phyloP scores from a whole-genome alignment of 2,113 vertebrate species.

The Erythrocercus mccallii region DNA sequence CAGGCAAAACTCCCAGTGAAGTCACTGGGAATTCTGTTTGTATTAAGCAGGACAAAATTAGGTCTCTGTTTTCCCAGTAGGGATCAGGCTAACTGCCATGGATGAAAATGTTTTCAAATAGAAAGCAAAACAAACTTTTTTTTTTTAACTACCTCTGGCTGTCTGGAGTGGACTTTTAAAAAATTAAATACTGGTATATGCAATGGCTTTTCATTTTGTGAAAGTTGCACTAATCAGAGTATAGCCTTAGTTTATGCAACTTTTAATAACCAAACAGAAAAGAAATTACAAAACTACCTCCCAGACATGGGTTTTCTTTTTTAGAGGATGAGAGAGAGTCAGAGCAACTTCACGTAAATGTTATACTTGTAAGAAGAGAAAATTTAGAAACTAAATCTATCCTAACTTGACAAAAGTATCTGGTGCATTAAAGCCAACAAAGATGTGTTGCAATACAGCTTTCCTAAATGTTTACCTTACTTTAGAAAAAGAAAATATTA shows the following conservation, averaged over 20 bases:
- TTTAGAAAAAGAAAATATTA: slow-evolving; percentile 74
- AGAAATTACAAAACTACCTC: background rate
- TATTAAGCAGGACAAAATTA: slow-evolving; percentile 39
- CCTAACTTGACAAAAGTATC: slow-evolving; percentile 20
- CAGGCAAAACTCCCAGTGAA: slow-evolving; percentile 33
- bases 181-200: background rate
- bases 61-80: slow-evolving; percentile 36
- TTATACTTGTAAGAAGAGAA: background rate
- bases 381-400: background rate
- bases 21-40: slow-evolving; percentile 48
- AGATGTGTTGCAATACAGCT: slow-evolving; percentile 65
- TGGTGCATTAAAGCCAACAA: slow-evolving; percentile 53
- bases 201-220: background rate
- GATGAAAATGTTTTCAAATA: slow-evolving; percentile 47
- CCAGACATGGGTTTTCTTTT: background rate
- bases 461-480: slow-evolving; percentile 72
- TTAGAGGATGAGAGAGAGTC: background rate
- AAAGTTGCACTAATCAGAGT: background rate
- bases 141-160: background rate
- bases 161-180: background rate
- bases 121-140: slow-evolving; percentile 46
- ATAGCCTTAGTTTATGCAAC: background rate
- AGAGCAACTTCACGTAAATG: background rate
- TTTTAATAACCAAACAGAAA: background rate
- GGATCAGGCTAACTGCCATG: slow-evolving; percentile 34